A percentile compares a stretch with the other conserved stretches of the same genome.
Evolutionary conservation across 92 coral and sea anemone species (phyloP).

Genomic region (Isaurus tuberculatus): DNA sequence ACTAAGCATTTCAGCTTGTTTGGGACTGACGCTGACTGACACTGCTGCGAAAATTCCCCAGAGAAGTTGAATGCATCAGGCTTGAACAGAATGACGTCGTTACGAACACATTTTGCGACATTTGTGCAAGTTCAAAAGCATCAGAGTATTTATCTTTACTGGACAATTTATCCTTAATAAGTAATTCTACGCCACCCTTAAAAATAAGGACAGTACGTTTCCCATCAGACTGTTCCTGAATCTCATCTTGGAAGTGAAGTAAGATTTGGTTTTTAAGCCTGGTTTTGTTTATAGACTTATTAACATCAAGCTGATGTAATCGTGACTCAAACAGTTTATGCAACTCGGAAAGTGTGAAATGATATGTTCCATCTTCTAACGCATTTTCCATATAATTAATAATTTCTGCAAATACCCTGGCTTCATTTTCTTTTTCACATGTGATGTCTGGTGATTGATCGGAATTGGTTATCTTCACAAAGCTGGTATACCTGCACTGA

Average conservation of each 20-base stretch:
- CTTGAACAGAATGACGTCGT: background rate
- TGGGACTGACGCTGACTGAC: slow-evolving; percentile 47
- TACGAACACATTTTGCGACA: background rate
- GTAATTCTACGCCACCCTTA: background rate
- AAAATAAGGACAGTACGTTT: background rate
- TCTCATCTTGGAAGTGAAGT: background rate
- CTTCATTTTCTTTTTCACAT: too few relatives aligned
- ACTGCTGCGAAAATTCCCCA: slow-evolving; percentile 30
- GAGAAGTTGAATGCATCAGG: background rate
- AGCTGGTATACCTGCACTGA: background rate
- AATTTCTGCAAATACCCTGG: too few relatives aligned
- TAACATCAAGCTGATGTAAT: background rate
- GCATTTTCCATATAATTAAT: too few relatives aligned
- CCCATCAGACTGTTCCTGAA: slow-evolving; percentile 1
- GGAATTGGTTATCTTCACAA: background rate
- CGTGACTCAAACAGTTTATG: too few relatives aligned
- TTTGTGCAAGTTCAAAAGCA: background rate
- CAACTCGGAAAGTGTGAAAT: background rate
- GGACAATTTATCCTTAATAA: background rate
- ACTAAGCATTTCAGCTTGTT: slow-evolving; percentile 32
- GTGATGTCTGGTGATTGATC: too few relatives aligned
- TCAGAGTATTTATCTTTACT: background rate
- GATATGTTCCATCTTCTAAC: background rate
- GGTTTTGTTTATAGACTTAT: background rate
- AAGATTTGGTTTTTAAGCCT: background rate